A percentile compares a stretch with the other conserved stretches of the same genome.
These are phyloP conservation scores for Hemistola chrysoprasaria DNA, from an alignment of 2,888 invertebrate species.

Conservation along the genomic window DNA sequence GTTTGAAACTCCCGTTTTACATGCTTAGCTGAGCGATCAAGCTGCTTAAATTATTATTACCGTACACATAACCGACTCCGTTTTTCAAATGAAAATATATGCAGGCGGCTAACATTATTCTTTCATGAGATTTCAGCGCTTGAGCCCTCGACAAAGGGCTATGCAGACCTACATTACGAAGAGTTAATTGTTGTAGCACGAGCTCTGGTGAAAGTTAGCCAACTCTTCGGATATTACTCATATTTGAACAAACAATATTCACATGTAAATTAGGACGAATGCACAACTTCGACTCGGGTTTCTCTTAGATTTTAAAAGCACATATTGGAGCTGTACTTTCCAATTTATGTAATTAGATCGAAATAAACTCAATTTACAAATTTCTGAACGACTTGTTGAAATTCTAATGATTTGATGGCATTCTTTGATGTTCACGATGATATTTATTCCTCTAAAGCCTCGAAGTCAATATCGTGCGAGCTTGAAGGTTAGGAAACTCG, in stretches of 20 bases:
- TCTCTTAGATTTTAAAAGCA: constrained; percentile 35
- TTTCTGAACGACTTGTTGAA: constrained; percentile 18
- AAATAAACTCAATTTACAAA: constrained; percentile 18
- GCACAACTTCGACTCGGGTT: constrained; percentile 40
- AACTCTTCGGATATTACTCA: constrained; percentile 67
- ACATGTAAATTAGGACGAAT: constrained; percentile 68
- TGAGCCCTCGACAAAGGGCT: constrained; percentile 34
- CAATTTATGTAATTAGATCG: constrained; percentile 22
- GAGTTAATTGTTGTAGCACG: constrained; percentile 61
- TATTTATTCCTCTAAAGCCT: constrained; percentile 6
- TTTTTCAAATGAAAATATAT: constrained; percentile 2
- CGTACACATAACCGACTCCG: constrained; percentile 1
- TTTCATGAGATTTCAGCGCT: constrained; percentile 1
- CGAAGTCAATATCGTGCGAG: constrained; percentile 18
- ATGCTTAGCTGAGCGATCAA: constrained; percentile 25
- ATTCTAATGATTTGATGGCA: constrained; percentile 18
- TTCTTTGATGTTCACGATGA: constrained; percentile 9
- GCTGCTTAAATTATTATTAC: constrained; percentile 15
- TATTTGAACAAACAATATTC: constrained; percentile 67
- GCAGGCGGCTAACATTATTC: neutral
- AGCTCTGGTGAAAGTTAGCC: constrained; percentile 69
- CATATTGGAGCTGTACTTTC: constrained; percentile 15
- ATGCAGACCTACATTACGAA: constrained; percentile 37
- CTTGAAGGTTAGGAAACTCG: constrained; percentile 25
- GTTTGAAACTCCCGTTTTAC: constrained; percentile 40